phyloP scores from a whole-genome alignment of 2,113 vertebrate species.

The Seriola rivoliana region DNA sequence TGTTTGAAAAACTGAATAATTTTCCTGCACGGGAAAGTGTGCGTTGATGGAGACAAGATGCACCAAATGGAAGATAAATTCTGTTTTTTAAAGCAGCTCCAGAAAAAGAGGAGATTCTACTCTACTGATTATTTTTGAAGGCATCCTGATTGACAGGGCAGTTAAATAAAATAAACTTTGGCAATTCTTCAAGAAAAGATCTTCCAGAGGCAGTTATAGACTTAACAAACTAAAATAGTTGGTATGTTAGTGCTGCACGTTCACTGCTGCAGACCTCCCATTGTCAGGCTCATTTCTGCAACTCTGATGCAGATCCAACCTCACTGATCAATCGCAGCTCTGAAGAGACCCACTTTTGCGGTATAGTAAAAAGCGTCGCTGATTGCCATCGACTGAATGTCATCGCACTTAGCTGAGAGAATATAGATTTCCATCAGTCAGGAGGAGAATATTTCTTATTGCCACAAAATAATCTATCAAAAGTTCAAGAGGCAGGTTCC shows the following conservation, averaged over 20 bases:
- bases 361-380: conserved; percentile 36
- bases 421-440: conserved; percentile 58
- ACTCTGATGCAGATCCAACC: conserved; percentile 39
- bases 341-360: conserved; percentile 48
- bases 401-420: conserved; percentile 39
- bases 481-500: conserved; percentile 44
- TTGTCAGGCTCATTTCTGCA: conserved; percentile 35
- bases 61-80: conserved; percentile 30
- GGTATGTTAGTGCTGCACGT: conserved; percentile 17
- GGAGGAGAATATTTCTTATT: conserved; percentile 44
- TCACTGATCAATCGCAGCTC: conserved; percentile 50
- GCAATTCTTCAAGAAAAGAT: conserved; percentile 21
- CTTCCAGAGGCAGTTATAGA: conserved; percentile 31
- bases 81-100: conserved; percentile 30
- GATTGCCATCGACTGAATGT: conserved; percentile 61
- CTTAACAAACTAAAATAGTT: conserved; percentile 18
- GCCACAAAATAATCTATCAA: conserved; percentile 48
- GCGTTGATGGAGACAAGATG: conserved; percentile 2
- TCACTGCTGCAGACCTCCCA: conserved; percentile 11
- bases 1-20: conserved; percentile 2
- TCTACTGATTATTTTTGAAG: conserved; percentile 6
- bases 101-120: conserved; percentile 6
- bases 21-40: conserved; percentile 17
- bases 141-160: conserved; percentile 30
- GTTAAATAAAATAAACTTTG: conserved; percentile 31